Base-by-base conservation (phyloP, 2,113 vertebrate genomes). In the Nycticebus coucang region DNA sequence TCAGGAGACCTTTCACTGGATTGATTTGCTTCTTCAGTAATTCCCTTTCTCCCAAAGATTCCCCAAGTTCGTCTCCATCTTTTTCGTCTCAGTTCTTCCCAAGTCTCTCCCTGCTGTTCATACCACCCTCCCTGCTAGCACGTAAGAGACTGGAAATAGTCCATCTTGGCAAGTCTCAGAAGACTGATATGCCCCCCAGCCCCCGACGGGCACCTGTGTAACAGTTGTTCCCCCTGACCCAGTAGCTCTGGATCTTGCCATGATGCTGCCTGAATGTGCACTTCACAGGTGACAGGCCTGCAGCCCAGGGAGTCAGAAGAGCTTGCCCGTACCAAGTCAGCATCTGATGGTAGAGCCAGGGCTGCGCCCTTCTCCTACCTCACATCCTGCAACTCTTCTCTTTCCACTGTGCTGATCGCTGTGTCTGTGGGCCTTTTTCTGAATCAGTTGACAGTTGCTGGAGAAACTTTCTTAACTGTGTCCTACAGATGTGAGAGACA, bases 401-500 rank as follows among this genome's bases (percentile, higher is more conserved):
- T 71, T 22, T 72, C 26, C 59, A 50, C 8, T 9, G 2, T 71
- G 66, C 55, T 41, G 9, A 57, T 84, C 4, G 7, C 8, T 18
- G 37, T 85, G n/a, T 80, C 74, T 53, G 57, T 33, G 19, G 55
- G 10, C 7, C 19, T n/a, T 72, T 55, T 60, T 22, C 75, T 72
- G 28, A 79, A 41, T 68, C 77, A 10, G 19, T 71, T 72, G 59
- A 53, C 26, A 78, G 18, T 87, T 60, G 24, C 21, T 64, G 41
- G 50, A 28, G 57, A 95, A 28, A 5, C 87, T 97, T 97, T 53
- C 99, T 99, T 99, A 98, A 99, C 98, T 17, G 10, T 26, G 83
- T n/a, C 62, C 50, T 89, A 60, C 98, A 99, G 99, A 99, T 98
- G 99, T 99, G 37, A 98, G 95, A 75, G 97, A 98, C 55, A 99